A percentile compares a stretch with the other conserved stretches of the same genome.
Conservation (phyloP, 2,888 invertebrate species). For the Synanthedon formicaeformis region DNA sequence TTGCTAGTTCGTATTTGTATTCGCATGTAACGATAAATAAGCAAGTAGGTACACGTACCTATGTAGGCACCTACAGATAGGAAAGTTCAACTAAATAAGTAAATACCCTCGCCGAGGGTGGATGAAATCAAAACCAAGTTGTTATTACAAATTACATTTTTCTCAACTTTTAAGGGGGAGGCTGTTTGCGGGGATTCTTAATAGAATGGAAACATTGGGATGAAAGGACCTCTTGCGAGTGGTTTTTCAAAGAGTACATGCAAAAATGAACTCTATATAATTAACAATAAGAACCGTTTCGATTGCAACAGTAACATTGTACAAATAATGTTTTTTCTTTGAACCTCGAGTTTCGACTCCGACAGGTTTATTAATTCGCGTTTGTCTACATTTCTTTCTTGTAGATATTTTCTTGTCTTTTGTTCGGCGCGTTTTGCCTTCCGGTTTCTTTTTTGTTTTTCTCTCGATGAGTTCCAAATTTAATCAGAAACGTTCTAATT, state of each 20-base stretch:
- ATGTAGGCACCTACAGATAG: neutral
- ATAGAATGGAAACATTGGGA: slow-evolving; percentile 43
- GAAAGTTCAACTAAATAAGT: neutral
- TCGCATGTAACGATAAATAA: neutral
- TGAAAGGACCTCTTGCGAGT: slow-evolving; percentile 14
- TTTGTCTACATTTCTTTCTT: slow-evolving; percentile 13
- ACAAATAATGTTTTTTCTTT: slow-evolving; percentile 9
- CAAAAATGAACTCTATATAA: slow-evolving; percentile 5
- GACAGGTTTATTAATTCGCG: slow-evolving; percentile 48
- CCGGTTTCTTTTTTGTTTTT: neutral
- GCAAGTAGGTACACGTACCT: neutral
- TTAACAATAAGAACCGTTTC: neutral
- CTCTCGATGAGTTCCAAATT: neutral
- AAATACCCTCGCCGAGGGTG: slow-evolving; percentile 14
- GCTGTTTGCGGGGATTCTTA: slow-evolving; percentile 40
- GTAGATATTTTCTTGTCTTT: slow-evolving; percentile 19
- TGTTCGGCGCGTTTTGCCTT: slow-evolving; percentile 8
- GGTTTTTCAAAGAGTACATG: slow-evolving; percentile 1
- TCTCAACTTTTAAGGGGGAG: slow-evolving; percentile 33
- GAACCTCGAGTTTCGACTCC: slow-evolving; percentile 15
- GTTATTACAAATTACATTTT: slow-evolving; percentile 56
- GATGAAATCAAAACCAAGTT: slow-evolving; percentile 36
- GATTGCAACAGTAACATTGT: neutral
- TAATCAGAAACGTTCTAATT: too few species aligned
- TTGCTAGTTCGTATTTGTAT: neutral